Percentiles rank a stretch among this genome's conserved stretches.
Evolutionary conservation across 2,888 invertebrate species (phyloP).

Genomic region (Microctonus brassicae): DNA sequence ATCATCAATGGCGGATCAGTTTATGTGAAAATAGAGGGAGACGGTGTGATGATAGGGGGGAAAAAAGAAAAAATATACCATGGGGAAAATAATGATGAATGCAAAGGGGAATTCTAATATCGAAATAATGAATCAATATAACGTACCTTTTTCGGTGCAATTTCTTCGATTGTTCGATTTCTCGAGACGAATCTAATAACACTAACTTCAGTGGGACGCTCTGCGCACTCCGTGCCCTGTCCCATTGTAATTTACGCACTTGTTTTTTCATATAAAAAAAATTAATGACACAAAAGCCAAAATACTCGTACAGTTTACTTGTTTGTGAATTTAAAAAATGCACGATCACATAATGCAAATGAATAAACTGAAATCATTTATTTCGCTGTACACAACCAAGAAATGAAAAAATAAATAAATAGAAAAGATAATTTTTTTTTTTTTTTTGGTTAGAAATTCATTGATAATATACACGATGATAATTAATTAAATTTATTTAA

Average conservation of each 20-base stretch:
- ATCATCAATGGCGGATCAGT: constrained; percentile 39
- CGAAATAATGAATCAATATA: background rate
- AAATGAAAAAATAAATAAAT: no score
- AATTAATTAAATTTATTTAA: background rate
- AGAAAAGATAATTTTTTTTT: background rate
- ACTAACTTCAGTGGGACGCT: constrained; percentile 67
- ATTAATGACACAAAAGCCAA: constrained; percentile 10
- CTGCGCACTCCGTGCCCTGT: constrained; percentile 66
- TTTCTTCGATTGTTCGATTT: constrained; percentile 67
- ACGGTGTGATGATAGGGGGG: background rate
- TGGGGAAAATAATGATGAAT: no score
- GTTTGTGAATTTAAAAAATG: background rate
- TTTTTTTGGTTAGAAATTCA: constrained; percentile 5
- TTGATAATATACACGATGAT: background rate
- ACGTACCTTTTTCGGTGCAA: constrained; percentile 67
- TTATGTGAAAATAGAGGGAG: background rate
- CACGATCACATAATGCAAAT: background rate
- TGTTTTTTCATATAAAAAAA: constrained; percentile 15
- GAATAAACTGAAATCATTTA: background rate
- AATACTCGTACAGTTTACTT: background rate
- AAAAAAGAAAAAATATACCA: constrained; percentile 7
- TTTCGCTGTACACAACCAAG: no score
- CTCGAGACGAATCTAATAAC: constrained; percentile 68
- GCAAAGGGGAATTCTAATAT: background rate
- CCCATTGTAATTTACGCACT: constrained; percentile 54